Base-by-base conservation (phyloP, 2,888 invertebrate species). In the Pelosia muscerda region DNA sequence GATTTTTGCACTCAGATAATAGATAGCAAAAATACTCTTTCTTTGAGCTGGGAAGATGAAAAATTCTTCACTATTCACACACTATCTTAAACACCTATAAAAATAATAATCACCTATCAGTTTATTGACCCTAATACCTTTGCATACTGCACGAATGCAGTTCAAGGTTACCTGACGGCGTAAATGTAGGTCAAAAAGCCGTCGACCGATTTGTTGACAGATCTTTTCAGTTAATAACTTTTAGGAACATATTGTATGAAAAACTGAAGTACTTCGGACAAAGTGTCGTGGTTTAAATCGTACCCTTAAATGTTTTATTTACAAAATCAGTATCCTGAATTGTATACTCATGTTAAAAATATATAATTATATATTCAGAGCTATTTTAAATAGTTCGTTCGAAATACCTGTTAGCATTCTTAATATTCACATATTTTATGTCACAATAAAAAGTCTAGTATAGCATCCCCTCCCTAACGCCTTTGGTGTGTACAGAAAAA, bases 131-230 rank as follows among this genome's bases (percentile, higher is more conserved):
- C 49, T 49, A 42, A 42, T 42, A 42, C 42, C 19, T 49, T 49
- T 49, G 49, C 49, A 49, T 49, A 49, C n/a, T 49, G 49, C 49
- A 49, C 49, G 49, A 49, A n/a, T 49, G 49, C 49, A 49, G 49
- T 49, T 49, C 49, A 49, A 49, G 49, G 49, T 49, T 13, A 10
- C 3, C 38, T 15, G 49, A n/a, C 19, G n/a, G n/a, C 6, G 49
- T 49, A 49, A 49, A 49, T 49, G n/a, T 49, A n/a, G 49, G 49
- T 49, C 49, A 49, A 49, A 49, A n/a, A 6, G 49, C n/a, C 49
- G n/a, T 49, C 49, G n/a, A 49, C 49, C 9, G 49, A 49, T 49
- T 49, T 49, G 49, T 49, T 9, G n/a, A 49, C 8, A n/a, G 49
- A 6, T 49, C 19, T 19, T 1, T 49, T 49, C n/a, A 49, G 49